phyloP scores from a whole-genome alignment of 2,888 invertebrate genomes.

The Fragum fragum region DNA sequence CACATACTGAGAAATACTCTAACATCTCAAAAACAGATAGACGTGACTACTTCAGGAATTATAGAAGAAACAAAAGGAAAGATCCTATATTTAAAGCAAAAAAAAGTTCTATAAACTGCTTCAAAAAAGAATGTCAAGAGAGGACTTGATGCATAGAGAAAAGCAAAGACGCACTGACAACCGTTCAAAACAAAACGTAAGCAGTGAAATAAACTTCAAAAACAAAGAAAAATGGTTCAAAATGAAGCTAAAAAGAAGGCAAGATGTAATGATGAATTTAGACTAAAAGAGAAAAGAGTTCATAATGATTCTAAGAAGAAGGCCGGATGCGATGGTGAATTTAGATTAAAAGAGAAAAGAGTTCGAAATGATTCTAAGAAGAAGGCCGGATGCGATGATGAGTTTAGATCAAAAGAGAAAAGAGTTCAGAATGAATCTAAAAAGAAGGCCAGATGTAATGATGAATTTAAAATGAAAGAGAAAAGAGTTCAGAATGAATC shows the following conservation, averaged over 20 bases:
- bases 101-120: background rate
- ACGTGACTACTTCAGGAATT: conserved; percentile 14
- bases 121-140: background rate
- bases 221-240: background rate
- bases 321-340: background rate
- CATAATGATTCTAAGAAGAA: background rate
- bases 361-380: background rate
- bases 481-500: conserved; percentile 20
- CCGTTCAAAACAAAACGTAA: background rate
- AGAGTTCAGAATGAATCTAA: background rate
- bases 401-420: background rate
- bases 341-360: conserved; percentile 1
- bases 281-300: background rate
- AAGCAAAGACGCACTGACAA: background rate
- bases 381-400: background rate
- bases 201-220: background rate
- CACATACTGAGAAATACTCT: background rate
- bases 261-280: background rate
- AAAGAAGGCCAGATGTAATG: conserved; percentile 13
- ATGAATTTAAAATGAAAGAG: conserved; percentile 19
- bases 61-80: conserved; percentile 11
- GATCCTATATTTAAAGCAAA: conserved; percentile 7
- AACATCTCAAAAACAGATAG: conserved; percentile 26
- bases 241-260: background rate
- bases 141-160: background rate